Evolutionary conservation across 2,888 invertebrate genomes (phyloP), one percentile per base, ranked within the genome.

Genomic region (Melikaiella ostensackeni): DNA sequence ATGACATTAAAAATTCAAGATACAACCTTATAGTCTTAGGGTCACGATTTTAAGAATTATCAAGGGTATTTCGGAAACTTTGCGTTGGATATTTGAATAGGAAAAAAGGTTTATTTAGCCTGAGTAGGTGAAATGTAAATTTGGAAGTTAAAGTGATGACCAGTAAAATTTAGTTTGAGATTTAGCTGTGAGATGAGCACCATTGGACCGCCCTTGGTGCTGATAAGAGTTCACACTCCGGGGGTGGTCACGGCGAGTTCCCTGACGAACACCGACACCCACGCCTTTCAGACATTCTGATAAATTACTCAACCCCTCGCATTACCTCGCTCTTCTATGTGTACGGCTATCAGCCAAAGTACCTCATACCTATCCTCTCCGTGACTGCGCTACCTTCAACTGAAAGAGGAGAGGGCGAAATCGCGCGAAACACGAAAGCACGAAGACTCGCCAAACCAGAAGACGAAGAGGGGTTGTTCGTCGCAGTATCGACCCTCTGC

Each of bases 271-370:
- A 83, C 84, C 83, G 84, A 84, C 84, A 84, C 86, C 86, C 87
- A 86, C 84, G 82, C 87, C 89, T 88, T 89, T 88, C 88, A 86
- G 85, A 82, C 87, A 83, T 83, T 82, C 88, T 90, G 89, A 90
- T 90, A 91, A 90, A 90, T 91, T 90, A 90, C 89, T 90, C 86
- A 86, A 86, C 85, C 88, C 86, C 86, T 79, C 79, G 78, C 77
- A 78, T 80, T 80, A 81, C 83, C 83, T 84, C 82, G 84, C 83
- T 81, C 81, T 80, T 83, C 80, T 85, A 83, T 83, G 84, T 82
- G 80, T 83, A 76, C 77, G 81, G 81, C 83, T 86, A 86, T 85
- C 87, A 78, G 80, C 81, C 81, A 78, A 81, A 83, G 80, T 82
- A 81, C 82, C 83, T 82, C 84, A 84, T 79, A 84, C 83, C 83